These are phyloP conservation scores for Keiferia lycopersicella DNA, from an alignment of 2,888 invertebrate species.

Conservation along the genomic window DNA sequence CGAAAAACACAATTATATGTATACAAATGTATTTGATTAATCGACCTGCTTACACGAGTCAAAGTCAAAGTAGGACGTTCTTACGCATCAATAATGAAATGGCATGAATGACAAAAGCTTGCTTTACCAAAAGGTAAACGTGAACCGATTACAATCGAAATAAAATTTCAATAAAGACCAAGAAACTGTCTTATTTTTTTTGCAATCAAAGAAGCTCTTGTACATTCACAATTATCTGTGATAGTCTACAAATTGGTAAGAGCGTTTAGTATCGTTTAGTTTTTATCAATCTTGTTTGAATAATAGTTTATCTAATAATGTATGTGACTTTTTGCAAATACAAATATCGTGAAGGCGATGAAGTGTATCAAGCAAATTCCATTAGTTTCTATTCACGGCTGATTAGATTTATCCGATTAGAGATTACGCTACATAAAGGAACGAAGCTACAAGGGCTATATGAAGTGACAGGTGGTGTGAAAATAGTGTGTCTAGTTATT, in stretches of 20 bases:
- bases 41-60: neutral
- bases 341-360: slow-evolving; percentile 37
- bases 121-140: slow-evolving; percentile 46
- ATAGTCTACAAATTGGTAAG: slow-evolving; percentile 63
- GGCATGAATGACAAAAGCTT: neutral
- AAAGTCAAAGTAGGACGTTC: neutral
- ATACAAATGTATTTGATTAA: neutral
- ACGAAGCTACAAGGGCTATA: slow-evolving; percentile 4
- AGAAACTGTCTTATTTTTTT: slow-evolving; percentile 50
- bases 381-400: slow-evolving; percentile 42
- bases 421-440: slow-evolving; percentile 18
- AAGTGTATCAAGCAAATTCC: slow-evolving; percentile 44
- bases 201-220: slow-evolving; percentile 46
- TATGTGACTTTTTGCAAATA: slow-evolving; percentile 27
- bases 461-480: slow-evolving; percentile 8
- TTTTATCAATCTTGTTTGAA: slow-evolving; percentile 50
- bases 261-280: slow-evolving; percentile 50
- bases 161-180: slow-evolving; percentile 47
- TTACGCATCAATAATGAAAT: neutral
- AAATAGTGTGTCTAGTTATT: slow-evolving; percentile 7
- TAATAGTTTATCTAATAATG: slow-evolving; percentile 42
- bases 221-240: slow-evolving; percentile 48
- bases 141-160: slow-evolving; percentile 46
- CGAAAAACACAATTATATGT: neutral
- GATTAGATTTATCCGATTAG: slow-evolving; percentile 25